Evolutionary conservation across 2,113 vertebrate species (phyloP).

Genomic region (Psilopsiagon aurifrons): DNA sequence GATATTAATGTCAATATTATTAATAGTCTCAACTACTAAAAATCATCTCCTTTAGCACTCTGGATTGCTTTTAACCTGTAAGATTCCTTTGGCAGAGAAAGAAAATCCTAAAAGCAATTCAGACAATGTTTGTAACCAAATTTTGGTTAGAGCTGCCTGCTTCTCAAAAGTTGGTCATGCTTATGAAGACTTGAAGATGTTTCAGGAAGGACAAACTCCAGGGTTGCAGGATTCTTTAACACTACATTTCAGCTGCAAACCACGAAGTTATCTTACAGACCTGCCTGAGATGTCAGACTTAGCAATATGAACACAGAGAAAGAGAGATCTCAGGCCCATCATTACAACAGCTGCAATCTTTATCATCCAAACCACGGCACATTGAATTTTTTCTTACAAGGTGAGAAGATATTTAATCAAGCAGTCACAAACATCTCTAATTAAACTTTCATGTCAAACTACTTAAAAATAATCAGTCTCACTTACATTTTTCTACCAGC

Average conservation of each 20-base stretch:
- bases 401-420: background rate
- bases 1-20: background rate
- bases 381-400: background rate
- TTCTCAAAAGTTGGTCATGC: background rate
- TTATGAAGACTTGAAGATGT: accelerated
- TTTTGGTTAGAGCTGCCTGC: accelerated
- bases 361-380: background rate
- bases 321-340: background rate
- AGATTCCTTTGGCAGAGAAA: background rate
- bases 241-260: background rate
- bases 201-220: background rate
- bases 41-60: background rate
- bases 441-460: background rate
- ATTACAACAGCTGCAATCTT: background rate
- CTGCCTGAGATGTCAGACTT: background rate
- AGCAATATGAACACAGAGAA: background rate
- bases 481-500: background rate
- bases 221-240: background rate
- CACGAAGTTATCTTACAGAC: background rate
- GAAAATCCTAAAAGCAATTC: background rate
- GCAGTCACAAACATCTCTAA: background rate
- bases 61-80: background rate
- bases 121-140: background rate
- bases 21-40: background rate
- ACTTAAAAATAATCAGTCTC: background rate